Conservation (phyloP, 2,888 invertebrate species). For the Eumerus sabulonum region DNA sequence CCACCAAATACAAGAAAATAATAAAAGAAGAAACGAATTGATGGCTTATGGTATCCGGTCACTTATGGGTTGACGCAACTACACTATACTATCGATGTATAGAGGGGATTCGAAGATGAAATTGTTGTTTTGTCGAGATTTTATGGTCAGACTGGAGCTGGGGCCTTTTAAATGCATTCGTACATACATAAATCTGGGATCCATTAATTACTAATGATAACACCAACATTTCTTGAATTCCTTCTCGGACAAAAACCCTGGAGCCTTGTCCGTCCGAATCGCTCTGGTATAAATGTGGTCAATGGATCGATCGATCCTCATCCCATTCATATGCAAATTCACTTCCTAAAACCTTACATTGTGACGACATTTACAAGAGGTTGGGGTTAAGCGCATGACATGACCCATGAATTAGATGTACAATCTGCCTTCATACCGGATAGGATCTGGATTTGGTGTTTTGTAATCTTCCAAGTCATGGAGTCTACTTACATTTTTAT, state of each 20-base stretch:
- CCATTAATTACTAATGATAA: slow-evolving; percentile 55
- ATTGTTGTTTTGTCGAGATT: slow-evolving; percentile 25
- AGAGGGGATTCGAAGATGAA: slow-evolving; percentile 41
- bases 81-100: slow-evolving; percentile 52
- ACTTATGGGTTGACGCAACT: slow-evolving; percentile 68
- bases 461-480: no score
- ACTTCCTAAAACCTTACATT: neutral
- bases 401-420: slow-evolving; percentile 47
- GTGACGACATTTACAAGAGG: slow-evolving; percentile 17
- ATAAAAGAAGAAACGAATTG: slow-evolving; percentile 23
- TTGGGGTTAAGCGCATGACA: slow-evolving; percentile 47
- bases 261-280: slow-evolving; percentile 1
- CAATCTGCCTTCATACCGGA: slow-evolving; percentile 48
- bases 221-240: slow-evolving; percentile 38
- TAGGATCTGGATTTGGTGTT: neutral
- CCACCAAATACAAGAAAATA: slow-evolving; percentile 8
- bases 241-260: slow-evolving; percentile 12
- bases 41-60: slow-evolving; percentile 69
- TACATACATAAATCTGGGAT: slow-evolving; percentile 50
- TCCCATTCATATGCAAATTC: slow-evolving; percentile 59
- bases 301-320: slow-evolving; percentile 14
- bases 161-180: slow-evolving; percentile 52
- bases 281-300: neutral
- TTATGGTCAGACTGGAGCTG: slow-evolving; percentile 18
- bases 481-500: no score